These are phyloP conservation scores for Diplazon laetatorius DNA, from an alignment of 2,888 invertebrate genomes.

Conservation along the genomic window DNA sequence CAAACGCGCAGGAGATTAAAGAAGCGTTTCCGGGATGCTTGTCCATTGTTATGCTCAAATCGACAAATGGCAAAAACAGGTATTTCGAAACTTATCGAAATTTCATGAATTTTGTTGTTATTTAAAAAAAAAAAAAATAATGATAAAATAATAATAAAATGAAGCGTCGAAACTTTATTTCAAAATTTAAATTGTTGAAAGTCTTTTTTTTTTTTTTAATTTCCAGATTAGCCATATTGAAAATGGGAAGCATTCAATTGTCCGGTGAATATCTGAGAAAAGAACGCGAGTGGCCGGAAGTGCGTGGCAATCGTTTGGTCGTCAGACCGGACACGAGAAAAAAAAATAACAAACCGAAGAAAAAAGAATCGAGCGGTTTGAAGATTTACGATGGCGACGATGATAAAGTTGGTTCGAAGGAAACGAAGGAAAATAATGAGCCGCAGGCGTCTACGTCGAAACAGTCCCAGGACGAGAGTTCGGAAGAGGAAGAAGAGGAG, in stretches of 20 bases:
- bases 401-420: no score
- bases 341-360: constrained; percentile 51
- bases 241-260: constrained; percentile 65
- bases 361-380: constrained; percentile 33
- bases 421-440: no score
- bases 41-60: constrained; percentile 69
- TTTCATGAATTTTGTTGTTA: no score
- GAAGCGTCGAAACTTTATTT: no score
- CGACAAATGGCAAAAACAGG: constrained; percentile 51
- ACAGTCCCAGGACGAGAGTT: constrained; percentile 3
- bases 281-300: constrained; percentile 66
- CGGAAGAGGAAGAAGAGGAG: no score
- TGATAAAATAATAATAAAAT: no score
- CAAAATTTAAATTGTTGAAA: neutral
- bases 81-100: constrained; percentile 41
- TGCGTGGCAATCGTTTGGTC: constrained; percentile 67
- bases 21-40: constrained; percentile 71
- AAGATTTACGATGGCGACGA: constrained; percentile 56
- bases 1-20: constrained; percentile 69
- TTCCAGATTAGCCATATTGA: constrained; percentile 71
- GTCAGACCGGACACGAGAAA: constrained; percentile 68
- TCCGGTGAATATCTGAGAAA: constrained; percentile 71
- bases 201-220: neutral
- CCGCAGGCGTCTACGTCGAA: neutral
- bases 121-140: no score